Evolutionary conservation across 2,797 vertebrate species (phyloP).

Genomic region (Lutjanus campechanus): DNA sequence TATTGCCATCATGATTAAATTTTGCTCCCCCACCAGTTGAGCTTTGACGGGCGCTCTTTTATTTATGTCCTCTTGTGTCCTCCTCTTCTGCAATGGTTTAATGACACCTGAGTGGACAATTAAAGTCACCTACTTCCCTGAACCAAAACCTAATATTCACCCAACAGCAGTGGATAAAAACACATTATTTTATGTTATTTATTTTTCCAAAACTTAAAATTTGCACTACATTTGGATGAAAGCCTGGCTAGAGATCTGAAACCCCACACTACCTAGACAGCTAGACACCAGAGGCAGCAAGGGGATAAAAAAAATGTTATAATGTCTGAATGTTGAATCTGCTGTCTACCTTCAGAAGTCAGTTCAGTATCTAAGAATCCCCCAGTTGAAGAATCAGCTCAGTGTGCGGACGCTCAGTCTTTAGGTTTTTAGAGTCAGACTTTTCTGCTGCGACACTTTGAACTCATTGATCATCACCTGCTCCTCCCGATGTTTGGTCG

Average conservation of each 20-base stretch:
- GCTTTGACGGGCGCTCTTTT: too few relatives aligned
- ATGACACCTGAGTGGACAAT: too few relatives aligned
- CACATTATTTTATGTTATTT: too few relatives aligned
- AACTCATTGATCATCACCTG: conserved; percentile 56
- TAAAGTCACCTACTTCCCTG: neutral
- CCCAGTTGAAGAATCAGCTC: too few relatives aligned
- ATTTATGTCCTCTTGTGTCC: too few relatives aligned
- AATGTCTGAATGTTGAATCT: neutral
- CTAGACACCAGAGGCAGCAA: neutral
- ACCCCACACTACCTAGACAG: neutral
- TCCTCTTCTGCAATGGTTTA: too few relatives aligned
- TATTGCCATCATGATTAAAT: too few relatives aligned
- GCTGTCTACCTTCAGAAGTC: neutral
- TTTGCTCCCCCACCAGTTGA: too few relatives aligned
- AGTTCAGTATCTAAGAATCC: neutral
- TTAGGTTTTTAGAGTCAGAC: neutral
- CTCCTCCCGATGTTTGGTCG: conserved; percentile 55
- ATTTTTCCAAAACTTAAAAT: too few relatives aligned
- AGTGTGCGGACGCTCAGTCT: neutral
- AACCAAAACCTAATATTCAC: neutral
- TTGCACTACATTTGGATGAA: neutral
- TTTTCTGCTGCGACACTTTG: conserved; percentile 5
- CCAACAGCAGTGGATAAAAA: too few relatives aligned
- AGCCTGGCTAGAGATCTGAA: neutral
- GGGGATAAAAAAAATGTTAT: neutral